Percentiles rank a stretch among this genome's conserved stretches.
These are phyloP conservation scores for Anoplolepis gracilipes DNA, from an alignment of 1,140 invertebrate species.

Conservation along the genomic window DNA sequence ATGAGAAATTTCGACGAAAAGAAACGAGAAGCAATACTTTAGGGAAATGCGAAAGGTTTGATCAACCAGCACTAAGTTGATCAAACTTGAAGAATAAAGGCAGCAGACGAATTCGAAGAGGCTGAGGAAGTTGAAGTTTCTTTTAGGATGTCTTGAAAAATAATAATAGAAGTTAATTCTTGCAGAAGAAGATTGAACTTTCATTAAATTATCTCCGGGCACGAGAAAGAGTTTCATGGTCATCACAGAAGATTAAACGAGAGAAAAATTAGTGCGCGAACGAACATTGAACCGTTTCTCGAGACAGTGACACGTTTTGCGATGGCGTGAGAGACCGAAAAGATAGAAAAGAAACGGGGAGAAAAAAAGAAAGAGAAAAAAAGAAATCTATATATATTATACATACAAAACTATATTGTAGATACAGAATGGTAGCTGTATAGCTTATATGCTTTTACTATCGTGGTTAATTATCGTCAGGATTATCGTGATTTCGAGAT, in stretches of 20 bases:
- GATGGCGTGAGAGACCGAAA: slow-evolving; percentile 18
- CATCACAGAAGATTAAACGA: neutral
- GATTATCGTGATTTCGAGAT: slow-evolving; percentile 76
- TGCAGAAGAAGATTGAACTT: slow-evolving; percentile 30
- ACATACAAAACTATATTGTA: slow-evolving; percentile 84
- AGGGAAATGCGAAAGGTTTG: neutral
- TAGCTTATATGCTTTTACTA: slow-evolving; percentile 86
- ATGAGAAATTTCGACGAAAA: slow-evolving; percentile 2
- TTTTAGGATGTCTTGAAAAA: slow-evolving; percentile 16
- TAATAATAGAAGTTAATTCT: slow-evolving; percentile 4
- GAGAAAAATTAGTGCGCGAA: slow-evolving; percentile 50
- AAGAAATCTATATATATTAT: slow-evolving; percentile 67
- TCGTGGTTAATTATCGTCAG: slow-evolving; percentile 83
- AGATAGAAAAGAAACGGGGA: slow-evolving; percentile 32
- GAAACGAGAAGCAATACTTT: neutral
- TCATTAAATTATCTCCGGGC: slow-evolving; percentile 9
- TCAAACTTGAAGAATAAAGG: neutral
- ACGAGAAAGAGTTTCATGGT: neutral
- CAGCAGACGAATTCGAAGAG: neutral
- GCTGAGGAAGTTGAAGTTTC: slow-evolving; percentile 10
- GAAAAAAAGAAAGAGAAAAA: slow-evolving; percentile 52
- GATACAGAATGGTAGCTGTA: slow-evolving; percentile 85
- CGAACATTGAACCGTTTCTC: slow-evolving; percentile 48
- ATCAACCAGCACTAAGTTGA: neutral
- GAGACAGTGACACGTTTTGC: slow-evolving; percentile 33